A percentile compares a stretch with the other conserved stretches of the same genome.
These are phyloP conservation scores for Brachyistius frenatus DNA, from an alignment of 2,113 vertebrate species.

Conservation along the genomic window DNA sequence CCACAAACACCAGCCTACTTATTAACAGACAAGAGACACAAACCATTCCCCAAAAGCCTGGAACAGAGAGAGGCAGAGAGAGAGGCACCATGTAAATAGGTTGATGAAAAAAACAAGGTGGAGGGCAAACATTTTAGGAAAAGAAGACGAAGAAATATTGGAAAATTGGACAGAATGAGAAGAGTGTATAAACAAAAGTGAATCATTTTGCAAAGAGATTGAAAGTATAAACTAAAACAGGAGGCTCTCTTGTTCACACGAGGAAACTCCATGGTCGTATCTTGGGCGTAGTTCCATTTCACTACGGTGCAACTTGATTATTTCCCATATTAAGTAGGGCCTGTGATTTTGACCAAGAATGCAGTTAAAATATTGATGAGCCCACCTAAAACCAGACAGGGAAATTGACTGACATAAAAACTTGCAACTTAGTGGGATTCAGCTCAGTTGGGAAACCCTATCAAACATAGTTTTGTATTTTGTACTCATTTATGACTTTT, in stretches of 20 bases:
- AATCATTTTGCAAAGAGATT: neutral
- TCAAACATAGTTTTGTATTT: conserved; percentile 6
- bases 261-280: conserved; percentile 16
- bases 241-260: neutral
- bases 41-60: conserved; percentile 13
- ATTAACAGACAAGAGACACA: conserved; percentile 55
- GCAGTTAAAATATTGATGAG: conserved; percentile 19
- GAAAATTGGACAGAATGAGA: neutral
- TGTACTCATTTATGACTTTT: conserved; percentile 33
- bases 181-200: neutral
- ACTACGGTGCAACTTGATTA: conserved; percentile 20
- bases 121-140: neutral
- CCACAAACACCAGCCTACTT: conserved; percentile 49
- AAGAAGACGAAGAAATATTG: neutral
- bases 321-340: conserved; percentile 23
- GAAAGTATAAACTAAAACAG: neutral
- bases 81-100: conserved; percentile 12
- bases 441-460: neutral
- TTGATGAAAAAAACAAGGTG: conserved; percentile 5
- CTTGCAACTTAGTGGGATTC: neutral
- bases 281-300: conserved; percentile 22
- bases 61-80: neutral
- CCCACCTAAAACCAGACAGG: conserved; percentile 4
- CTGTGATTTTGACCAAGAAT: neutral
- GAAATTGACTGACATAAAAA: conserved; percentile 16